Evolutionary conservation across 2,113 vertebrate genomes (phyloP), one percentile per base, ranked within the genome.

Genomic region (Struthidea cinerea): DNA sequence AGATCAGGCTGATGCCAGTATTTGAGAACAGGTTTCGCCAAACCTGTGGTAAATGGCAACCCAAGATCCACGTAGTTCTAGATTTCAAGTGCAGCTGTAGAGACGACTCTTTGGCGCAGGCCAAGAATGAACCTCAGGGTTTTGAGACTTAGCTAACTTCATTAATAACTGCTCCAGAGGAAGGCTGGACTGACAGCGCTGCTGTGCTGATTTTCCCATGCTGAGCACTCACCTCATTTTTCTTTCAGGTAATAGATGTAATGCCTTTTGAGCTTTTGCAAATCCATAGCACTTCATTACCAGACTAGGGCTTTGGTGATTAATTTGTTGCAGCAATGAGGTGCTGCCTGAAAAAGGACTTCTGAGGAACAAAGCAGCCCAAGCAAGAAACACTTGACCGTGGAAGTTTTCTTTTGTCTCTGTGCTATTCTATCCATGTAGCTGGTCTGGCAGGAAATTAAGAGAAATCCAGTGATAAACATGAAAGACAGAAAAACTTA

Each of bases 231-330:
- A 93, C 86, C 81, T 96, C 10, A 87, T 96, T 96, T 97, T 96
- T 96, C 90, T 92, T 94, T 87, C 88, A 96, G 84, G 94, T 93
- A 78, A 32, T 19, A 95, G 81, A 78, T 41, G 52, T 76, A 91
- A 87, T 94, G 88, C 53, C 35, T 94, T 89, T 91, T 0, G 27
- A 92, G 92, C 86, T 90, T 79, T 85, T 81, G 47, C 69, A 96
- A 79, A 94, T 96, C 95, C 69, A 35, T 65, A 86, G 75, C 96
- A 97, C 94, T 96, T 96, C 95, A 97, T 97, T 97, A 97, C 44
- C 35, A 87, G 82, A 81, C 32, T 78, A 65, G 52, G 50, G 21
- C 56, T 89, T 93, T 94, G 73, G 67, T 90, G 83, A 94, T 95
- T 96, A 96, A 96, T 97, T 92, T 91, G 84, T 93, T 80, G 74